Base-by-base conservation (phyloP, 2,113 vertebrate species). In the Himantopus leucocephalus region DNA sequence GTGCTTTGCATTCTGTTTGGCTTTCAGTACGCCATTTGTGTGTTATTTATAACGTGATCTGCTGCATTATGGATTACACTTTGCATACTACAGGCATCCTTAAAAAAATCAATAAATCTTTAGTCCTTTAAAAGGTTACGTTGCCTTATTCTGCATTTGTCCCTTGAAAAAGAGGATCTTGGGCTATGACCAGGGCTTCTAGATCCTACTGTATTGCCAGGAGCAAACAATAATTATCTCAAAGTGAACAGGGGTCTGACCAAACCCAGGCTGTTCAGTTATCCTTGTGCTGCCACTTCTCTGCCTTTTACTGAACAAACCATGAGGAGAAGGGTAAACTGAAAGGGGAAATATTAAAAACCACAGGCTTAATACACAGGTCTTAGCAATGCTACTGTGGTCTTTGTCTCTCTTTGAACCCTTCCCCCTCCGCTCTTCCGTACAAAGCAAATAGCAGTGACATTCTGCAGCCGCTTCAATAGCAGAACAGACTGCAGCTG, bases 401-500 rank as follows among this genome's bases (percentile, higher is more conserved):
- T 16, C 76, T 92, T 91, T 95, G 90, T 67, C 55, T 88, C 14
- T 34, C 68, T 74, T 35, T n/a, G 47, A 75, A 41, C 66, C 48
- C 56, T 91, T 60, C 68, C 79, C 76, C 48, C 64, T 71, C 41
- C 0, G 0, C 71, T 66, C 37, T 27, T 59, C 62, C 48, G 2
- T 5, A 29, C 84, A 71, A 60, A 92, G 64, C 82, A 58, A 85
- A 75, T 9, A 83, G 67, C 82, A 52, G 48, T 53, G 77, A 82
- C 77, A 82, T 74, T 94, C 50, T n/a, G 78, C 93, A 94, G 82
- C 20, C 30, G 2, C 84, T 77, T 55, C 63, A 81, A 9, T 2
- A 18, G 79, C 86, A 85, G 64, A 92, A 41, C 91, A 92, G 66
- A 32, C 77, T 94, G 89, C 92, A 96, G 94, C 95, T 97, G 96